Conservation (phyloP, 1,140 invertebrate genomes). For the Apis laboriosa region DNA sequence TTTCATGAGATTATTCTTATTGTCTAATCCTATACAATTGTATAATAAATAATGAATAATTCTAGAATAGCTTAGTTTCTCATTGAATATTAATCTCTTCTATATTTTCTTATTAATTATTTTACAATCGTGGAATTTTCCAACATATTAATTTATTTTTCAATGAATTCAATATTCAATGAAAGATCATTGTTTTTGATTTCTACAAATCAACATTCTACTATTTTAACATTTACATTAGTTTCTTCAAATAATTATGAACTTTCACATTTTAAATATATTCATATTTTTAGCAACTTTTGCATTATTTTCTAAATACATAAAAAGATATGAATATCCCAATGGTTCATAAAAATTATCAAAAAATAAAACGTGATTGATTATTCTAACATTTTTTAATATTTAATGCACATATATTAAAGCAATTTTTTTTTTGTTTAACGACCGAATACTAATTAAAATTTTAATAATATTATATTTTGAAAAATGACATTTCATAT, state of each 20-base stretch:
- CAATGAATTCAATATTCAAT: background rate
- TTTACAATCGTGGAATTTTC: background rate
- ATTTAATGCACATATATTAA: background rate
- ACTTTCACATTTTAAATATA: background rate
- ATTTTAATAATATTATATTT: background rate
- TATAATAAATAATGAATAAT: too few relatives aligned
- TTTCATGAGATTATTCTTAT: too few relatives aligned
- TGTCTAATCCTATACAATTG: too few relatives aligned
- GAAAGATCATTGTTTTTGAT: background rate
- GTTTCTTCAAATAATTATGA: background rate
- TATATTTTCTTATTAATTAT: background rate
- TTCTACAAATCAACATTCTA: background rate
- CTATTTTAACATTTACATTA: background rate
- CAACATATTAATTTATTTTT: background rate
- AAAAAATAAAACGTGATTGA: background rate
- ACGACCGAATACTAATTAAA: background rate
- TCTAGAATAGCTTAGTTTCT: too few relatives aligned
- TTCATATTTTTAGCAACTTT: background rate
- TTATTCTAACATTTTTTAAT: background rate
- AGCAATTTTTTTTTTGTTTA: background rate
- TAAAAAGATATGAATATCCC: background rate
- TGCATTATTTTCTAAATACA: too few relatives aligned
- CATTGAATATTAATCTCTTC: too few relatives aligned
- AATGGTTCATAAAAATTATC: background rate
- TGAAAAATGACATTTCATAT: background rate